Percentiles rank a stretch among this genome's conserved stretches.
Evolutionary conservation across 2,888 invertebrate species (phyloP).

Genomic region (Archips crataeganus): DNA sequence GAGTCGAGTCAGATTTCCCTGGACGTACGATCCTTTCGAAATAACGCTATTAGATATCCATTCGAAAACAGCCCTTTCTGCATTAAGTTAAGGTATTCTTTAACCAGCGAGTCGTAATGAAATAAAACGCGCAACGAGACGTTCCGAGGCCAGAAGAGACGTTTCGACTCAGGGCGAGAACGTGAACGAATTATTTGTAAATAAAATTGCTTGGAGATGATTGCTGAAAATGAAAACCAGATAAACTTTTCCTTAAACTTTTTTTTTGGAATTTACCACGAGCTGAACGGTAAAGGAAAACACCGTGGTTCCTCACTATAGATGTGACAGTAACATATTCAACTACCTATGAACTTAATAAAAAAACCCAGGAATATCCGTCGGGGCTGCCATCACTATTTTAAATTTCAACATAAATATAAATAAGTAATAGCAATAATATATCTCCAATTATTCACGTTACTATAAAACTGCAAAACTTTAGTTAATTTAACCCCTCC

Average conservation of each 20-base stretch:
- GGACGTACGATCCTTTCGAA: constrained; percentile 7
- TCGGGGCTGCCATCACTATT: too few species aligned
- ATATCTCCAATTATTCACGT: too few species aligned
- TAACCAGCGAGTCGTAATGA: not conserved
- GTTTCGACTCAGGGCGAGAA: not conserved
- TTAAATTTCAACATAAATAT: too few species aligned
- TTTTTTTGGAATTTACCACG: not conserved
- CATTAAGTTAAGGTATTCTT: not conserved
- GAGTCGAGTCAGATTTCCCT: constrained; percentile 19
- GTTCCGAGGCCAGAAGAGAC: not conserved
- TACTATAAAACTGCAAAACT: too few species aligned
- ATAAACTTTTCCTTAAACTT: not conserved
- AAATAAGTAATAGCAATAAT: too few species aligned
- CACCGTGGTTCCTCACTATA: too few species aligned
- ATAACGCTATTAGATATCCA: not conserved
- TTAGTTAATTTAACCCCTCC: too few species aligned
- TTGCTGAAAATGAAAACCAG: not conserved
- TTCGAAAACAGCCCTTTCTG: not conserved
- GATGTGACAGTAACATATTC: too few species aligned
- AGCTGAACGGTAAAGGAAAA: too few species aligned
- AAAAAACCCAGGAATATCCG: too few species aligned
- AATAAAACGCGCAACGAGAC: not conserved
- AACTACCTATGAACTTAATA: too few species aligned
- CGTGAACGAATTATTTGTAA: not conserved
- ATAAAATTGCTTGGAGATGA: not conserved